A percentile compares a stretch with the other conserved stretches of the same genome.
These are phyloP conservation scores for Anthonomus grandis DNA, from an alignment of 1,140 invertebrate species.

Conservation along the genomic window DNA sequence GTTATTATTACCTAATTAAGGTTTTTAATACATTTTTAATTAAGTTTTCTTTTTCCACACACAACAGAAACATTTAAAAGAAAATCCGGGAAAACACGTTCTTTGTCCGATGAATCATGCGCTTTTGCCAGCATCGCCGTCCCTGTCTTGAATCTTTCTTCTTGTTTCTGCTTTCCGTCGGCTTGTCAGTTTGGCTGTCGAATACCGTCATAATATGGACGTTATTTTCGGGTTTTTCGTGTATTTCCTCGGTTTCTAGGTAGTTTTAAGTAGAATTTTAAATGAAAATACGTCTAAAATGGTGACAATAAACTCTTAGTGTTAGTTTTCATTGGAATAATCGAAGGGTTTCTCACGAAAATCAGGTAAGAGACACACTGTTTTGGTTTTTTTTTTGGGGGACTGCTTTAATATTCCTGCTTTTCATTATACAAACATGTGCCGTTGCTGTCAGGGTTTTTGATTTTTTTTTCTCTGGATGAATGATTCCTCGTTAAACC, in stretches of 20 bases:
- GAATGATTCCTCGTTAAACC: no score
- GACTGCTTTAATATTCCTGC: not conserved
- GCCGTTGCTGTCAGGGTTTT: not conserved
- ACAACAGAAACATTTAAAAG: no score
- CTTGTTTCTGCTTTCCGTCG: no score
- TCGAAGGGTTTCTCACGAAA: constrained; percentile 20
- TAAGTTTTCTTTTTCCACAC: no score
- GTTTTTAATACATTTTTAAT: no score
- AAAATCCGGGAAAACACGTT: no score
- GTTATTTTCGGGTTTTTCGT: constrained; percentile 25
- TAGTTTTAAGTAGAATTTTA: constrained; percentile 31
- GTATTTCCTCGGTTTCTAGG: constrained; percentile 27
- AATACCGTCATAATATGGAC: constrained; percentile 22
- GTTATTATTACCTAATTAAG: no score
- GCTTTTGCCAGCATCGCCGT: constrained; percentile 2
- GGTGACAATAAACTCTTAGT: constrained; percentile 37
- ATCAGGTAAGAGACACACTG: constrained; percentile 14
- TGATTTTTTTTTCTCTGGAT: not conserved
- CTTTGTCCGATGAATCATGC: constrained; percentile 20
- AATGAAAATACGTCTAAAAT: constrained; percentile 37
- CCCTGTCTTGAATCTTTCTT: no score
- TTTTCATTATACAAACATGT: not conserved
- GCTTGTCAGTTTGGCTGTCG: no score
- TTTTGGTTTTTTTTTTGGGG: constrained; percentile 15
- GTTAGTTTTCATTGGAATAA: constrained; percentile 25